Conservation (phyloP, 2,888 invertebrate genomes). For the Drosophila mercatorum region DNA sequence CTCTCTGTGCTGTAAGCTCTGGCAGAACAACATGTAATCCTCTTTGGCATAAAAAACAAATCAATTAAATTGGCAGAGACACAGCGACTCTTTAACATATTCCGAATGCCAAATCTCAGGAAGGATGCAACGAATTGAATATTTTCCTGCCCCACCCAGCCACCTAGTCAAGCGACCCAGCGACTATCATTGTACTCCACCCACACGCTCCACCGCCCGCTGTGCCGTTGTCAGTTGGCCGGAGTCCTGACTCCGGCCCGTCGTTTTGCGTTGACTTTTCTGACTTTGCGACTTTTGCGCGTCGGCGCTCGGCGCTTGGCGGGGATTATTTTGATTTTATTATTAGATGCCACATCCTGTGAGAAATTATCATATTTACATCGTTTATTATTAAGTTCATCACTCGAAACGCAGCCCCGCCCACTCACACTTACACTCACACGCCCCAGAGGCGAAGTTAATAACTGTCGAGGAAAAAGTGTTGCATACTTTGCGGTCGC, state of each 20-base stretch:
- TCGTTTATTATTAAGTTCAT: slow-evolving; percentile 85
- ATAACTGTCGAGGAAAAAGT: slow-evolving; percentile 66
- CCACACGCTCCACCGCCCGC: slow-evolving; percentile 62
- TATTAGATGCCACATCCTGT: slow-evolving; percentile 85
- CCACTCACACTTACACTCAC: slow-evolving; percentile 10
- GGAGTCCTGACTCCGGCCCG: slow-evolving; percentile 8
- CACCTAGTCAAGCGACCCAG: neutral
- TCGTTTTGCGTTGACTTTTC: slow-evolving; percentile 9
- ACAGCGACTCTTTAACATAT: slow-evolving; percentile 50
- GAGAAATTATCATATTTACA: slow-evolving; percentile 85
- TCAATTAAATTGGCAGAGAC: slow-evolving; percentile 81
- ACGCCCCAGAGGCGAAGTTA: slow-evolving; percentile 33
- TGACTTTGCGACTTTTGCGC: slow-evolving; percentile 56
- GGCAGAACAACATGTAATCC: slow-evolving; percentile 80
- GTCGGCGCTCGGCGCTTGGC: slow-evolving; percentile 48
- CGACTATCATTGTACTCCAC: neutral
- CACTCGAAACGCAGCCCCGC: slow-evolving; percentile 74
- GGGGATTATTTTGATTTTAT: slow-evolving; percentile 85
- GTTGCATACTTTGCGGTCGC: slow-evolving; percentile 69
- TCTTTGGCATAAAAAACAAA: slow-evolving; percentile 84
- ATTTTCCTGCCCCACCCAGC: slow-evolving; percentile 68
- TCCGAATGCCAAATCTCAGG: slow-evolving; percentile 66
- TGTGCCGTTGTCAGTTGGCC: slow-evolving; percentile 65
- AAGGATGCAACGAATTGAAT: slow-evolving; percentile 83
- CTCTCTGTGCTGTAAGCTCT: slow-evolving; percentile 67